Conservation (phyloP, 1,140 invertebrate genomes). For the Brachionus manjavacas region DNA sequence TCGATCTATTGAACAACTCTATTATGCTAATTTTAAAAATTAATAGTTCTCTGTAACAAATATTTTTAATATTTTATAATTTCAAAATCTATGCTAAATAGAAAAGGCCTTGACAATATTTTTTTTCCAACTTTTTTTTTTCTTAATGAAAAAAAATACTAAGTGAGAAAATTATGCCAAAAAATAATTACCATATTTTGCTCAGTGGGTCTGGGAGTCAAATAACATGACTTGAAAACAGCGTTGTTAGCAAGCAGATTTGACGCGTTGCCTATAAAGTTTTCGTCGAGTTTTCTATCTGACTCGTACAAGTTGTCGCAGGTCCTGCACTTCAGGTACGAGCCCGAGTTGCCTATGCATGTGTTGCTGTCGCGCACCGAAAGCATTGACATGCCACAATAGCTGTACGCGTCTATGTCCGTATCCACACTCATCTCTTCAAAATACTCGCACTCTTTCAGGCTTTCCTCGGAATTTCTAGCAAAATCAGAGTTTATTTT, state of each 20-base stretch:
- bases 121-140: background rate
- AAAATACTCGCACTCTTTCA: background rate
- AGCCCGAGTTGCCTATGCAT: background rate
- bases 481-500: conserved; percentile 10
- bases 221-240: conserved; percentile 4
- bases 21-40: background rate
- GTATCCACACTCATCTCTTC: background rate
- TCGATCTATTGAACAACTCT: background rate
- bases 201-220: background rate
- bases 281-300: background rate
- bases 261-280: background rate
- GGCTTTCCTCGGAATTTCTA: background rate
- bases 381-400: background rate
- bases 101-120: background rate
- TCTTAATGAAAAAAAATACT: background rate
- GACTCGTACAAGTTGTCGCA: conserved; percentile 8
- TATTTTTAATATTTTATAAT: background rate
- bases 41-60: background rate
- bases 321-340: background rate
- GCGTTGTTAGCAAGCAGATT: background rate
- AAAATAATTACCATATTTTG: conserved; percentile 19
- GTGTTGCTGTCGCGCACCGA: background rate
- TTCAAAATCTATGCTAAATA: background rate
- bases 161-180: background rate
- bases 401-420: background rate